Base-by-base conservation (phyloP, 2,888 invertebrate genomes). In the Cephalotes varians region DNA sequence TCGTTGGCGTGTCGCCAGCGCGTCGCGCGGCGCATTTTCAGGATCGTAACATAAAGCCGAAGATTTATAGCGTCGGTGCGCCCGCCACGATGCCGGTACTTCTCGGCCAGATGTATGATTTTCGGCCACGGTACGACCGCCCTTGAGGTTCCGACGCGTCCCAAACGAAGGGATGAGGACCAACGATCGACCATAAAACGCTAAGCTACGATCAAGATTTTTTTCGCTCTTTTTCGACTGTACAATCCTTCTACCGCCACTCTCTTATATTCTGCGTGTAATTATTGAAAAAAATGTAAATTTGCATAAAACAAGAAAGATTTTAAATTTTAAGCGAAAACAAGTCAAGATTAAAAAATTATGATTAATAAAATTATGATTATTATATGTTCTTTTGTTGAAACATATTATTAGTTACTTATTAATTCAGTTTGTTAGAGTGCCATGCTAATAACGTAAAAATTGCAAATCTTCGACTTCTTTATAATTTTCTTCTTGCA, bases 361-460 rank as follows among this genome's bases (percentile, higher is more conserved):
- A 64, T 37, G 5, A 44, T 18, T 58, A 12, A 80, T 73, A 9
- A 47, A 28, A 47, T 21, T 25, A 64, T 37, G 5, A 44, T 18
- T 65, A 67, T 67, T n/a, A 67, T 18, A 67, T 9, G 18, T 10
- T 49, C 44, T 10, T 31, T 18, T 9, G 56, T 34, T 34, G n/a
- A 60, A n/a, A 62, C n/a, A 5, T 34, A 5, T 62, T 62, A 21
- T 5, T 15, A 25, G 0, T 18, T 92, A 90, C 91, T 92, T 91
- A 91, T 92, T 94, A 94, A 93, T 93, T 93, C 93, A 93, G 93
- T 90, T 92, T 93, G 93, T 94, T 18, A 94, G 93, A 93, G 93
- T 93, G 93, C 93, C 93, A 93, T 93, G 93, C 93, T 93, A 94
- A 94, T 93, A 93, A 93, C 92, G 93, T 92, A 92, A 93, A 93